These are phyloP conservation scores for Bombus turneri DNA, from an alignment of 1,140 invertebrate species.

Conservation along the genomic window DNA sequence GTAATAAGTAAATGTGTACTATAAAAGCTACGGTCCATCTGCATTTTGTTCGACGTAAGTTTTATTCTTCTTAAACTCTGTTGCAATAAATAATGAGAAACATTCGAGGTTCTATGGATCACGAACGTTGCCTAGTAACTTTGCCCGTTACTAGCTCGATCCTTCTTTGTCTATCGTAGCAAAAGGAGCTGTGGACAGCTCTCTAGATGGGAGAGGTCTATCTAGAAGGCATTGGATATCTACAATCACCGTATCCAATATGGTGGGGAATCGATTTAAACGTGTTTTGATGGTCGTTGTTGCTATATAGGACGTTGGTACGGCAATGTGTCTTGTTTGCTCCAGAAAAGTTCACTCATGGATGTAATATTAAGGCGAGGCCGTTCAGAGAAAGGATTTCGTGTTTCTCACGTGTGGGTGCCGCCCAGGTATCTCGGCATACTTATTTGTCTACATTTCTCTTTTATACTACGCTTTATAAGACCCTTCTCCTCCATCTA, in stretches of 20 bases:
- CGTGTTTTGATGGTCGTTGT: slow-evolving; percentile 32
- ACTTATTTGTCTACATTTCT: slow-evolving; percentile 29
- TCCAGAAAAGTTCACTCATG: slow-evolving; percentile 45
- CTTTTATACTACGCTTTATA: neutral
- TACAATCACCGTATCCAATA: neutral
- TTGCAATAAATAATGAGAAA: neutral
- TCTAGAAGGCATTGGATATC: neutral
- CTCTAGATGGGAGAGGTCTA: neutral
- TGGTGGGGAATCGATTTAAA: slow-evolving; percentile 25
- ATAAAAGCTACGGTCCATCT: too few relatives aligned
- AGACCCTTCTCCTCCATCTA: too few relatives aligned
- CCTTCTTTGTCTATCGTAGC: neutral
- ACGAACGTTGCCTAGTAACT: neutral
- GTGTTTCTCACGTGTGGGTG: slow-evolving; percentile 57
- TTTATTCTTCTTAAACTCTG: too few relatives aligned
- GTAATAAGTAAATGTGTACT: too few relatives aligned
- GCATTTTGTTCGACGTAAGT: too few relatives aligned
- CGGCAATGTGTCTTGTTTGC: slow-evolving; percentile 31
- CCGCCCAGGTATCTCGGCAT: slow-evolving; percentile 11
- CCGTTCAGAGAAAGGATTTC: slow-evolving; percentile 63
- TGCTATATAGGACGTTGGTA: slow-evolving; percentile 14
- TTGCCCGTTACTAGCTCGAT: slow-evolving; percentile 8
- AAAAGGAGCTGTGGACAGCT: neutral
- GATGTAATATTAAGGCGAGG: slow-evolving; percentile 60
- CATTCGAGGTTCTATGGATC: slow-evolving; percentile 18